Conservation (phyloP, 2,888 invertebrate species). For the Sphaerophoria taeniata region DNA sequence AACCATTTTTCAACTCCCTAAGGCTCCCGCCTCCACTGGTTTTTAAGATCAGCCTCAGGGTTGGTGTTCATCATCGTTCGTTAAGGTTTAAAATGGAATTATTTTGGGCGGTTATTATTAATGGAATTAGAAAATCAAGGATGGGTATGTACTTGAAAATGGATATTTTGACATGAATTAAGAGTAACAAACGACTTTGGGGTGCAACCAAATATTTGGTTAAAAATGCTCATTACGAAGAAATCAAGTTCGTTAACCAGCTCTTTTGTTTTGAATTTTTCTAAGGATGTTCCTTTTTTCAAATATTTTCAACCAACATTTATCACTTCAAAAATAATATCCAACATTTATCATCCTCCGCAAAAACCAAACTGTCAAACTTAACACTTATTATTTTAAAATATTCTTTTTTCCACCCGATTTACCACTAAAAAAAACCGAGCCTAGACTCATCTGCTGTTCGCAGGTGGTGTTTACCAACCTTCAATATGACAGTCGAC, state of each 20-base stretch:
- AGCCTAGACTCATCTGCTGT: slow-evolving; percentile 3
- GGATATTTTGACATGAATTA: too few species aligned
- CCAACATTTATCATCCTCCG: too few species aligned
- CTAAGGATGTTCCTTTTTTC: background rate
- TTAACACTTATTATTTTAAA: slow-evolving; percentile 23
- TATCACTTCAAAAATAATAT: background rate
- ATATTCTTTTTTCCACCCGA: slow-evolving; percentile 28
- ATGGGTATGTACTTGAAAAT: too few species aligned
- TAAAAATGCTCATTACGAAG: background rate
- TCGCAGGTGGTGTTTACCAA: slow-evolving; percentile 52
- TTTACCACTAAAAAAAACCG: background rate
- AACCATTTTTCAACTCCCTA: too few species aligned
- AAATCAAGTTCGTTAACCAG: background rate
- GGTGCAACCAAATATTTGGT: too few species aligned
- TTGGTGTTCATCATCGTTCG: too few species aligned
- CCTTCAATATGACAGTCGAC: slow-evolving; percentile 62
- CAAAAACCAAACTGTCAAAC: background rate
- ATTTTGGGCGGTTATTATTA: too few species aligned
- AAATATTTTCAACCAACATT: background rate
- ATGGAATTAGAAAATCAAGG: too few species aligned
- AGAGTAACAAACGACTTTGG: too few species aligned
- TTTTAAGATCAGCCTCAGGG: too few species aligned
- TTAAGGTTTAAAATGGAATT: too few species aligned
- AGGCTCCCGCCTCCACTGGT: too few species aligned
- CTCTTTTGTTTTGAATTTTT: background rate